Evolutionary conservation across 1,140 invertebrate genomes (phyloP).

Genomic region (Lasaia peninsularis): DNA sequence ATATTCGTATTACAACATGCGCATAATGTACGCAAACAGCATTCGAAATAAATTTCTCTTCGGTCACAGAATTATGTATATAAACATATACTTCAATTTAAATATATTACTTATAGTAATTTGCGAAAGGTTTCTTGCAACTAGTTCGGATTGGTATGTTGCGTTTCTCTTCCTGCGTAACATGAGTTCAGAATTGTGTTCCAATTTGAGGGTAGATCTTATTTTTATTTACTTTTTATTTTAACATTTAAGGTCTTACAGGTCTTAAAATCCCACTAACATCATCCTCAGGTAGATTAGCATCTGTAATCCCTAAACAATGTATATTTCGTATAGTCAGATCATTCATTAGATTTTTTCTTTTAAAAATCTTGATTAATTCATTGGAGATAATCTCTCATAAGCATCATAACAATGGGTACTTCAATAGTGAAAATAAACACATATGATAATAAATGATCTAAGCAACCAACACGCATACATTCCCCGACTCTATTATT

Average conservation of each 20-base stretch:
- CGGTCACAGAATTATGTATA: conserved; percentile 60
- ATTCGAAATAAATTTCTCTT: conserved; percentile 52
- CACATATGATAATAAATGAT: conserved; percentile 62
- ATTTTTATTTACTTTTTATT: too few relatives aligned
- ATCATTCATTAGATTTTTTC: conserved; percentile 24
- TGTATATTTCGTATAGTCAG: too few relatives aligned
- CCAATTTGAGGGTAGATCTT: too few relatives aligned
- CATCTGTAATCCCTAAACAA: too few relatives aligned
- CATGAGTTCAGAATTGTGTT: too few relatives aligned
- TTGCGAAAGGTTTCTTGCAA: background rate
- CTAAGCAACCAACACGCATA: conserved; percentile 53
- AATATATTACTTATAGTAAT: background rate
- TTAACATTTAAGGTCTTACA: too few relatives aligned
- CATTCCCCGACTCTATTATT: conserved; percentile 59
- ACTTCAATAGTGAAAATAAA: conserved; percentile 48
- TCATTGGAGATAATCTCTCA: too few relatives aligned
- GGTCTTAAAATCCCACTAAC: too few relatives aligned
- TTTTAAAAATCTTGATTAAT: background rate
- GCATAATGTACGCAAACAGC: conserved; percentile 30
- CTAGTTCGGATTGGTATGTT: background rate
- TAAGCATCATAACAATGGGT: too few relatives aligned
- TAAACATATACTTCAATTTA: conserved; percentile 29
- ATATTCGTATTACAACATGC: conserved; percentile 39
- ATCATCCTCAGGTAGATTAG: too few relatives aligned
- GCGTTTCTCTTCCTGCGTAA: too few relatives aligned